Evolutionary conservation across 2,113 vertebrate species (phyloP), one percentile per base, ranked within the genome.

Genomic region (Dinomys branickii): DNA sequence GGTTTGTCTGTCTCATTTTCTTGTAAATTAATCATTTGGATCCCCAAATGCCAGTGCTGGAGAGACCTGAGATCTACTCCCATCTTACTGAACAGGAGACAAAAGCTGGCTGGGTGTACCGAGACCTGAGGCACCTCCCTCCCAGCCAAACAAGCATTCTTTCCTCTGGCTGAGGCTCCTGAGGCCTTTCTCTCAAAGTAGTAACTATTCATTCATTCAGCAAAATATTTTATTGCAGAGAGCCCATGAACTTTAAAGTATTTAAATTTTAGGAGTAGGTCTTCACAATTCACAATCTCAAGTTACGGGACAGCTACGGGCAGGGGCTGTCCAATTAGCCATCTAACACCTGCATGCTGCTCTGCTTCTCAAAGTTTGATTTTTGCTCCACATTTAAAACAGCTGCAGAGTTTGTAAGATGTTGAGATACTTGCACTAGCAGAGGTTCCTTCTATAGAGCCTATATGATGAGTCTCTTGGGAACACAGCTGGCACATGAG

Each of bases 1-100:
- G 61, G 69, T n/a, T n/a, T 71, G 4, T 12, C 17, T 73, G 80
- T 67, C 85, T 95, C 77, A 30, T 77, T 96, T 82, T 94, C 69
- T 85, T 90, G 35, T 93, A 94, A 92, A 84, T 75, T 4, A 82
- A 85, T 85, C 59, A 69, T 17, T 19, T 44, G 65, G 73, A n/a
- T 22, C 59, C 52, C 41, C 30, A 35, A 65, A 86, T 67, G 63
- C 86, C 44, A 82, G 54, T 69, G n/a, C 26, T 52, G 33, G 38
- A 35, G 58, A 87, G 85, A 71, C 22, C 52, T 81, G 38, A 63
- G n/a, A 59, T 50, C 30, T 87, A 13, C 16, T 92, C 20, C 47
- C 35, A 2, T 41, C 52, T 88, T 81, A 47, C 0, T 14, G 69
- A 88, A 80, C 17, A 58, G 52, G 17, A 96, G 67, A 75, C 33